Conservation (phyloP, 1,140 invertebrate species). For the Ostrea edulis region DNA sequence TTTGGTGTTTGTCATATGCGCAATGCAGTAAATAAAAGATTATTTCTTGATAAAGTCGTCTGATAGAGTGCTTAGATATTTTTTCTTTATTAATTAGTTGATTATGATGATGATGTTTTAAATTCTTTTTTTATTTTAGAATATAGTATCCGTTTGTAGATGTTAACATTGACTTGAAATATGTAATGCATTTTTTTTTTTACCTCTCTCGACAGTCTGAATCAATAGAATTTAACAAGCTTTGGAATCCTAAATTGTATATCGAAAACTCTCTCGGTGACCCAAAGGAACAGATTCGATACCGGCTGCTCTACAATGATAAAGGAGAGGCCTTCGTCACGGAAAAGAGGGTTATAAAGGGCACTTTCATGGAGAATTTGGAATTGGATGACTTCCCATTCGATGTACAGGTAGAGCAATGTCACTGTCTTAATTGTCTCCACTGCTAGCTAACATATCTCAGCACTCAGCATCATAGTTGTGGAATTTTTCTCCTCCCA, state of each 20-base stretch:
- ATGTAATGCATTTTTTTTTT: neutral
- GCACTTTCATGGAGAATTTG: conserved; percentile 78
- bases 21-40: too few species aligned
- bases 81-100: too few species aligned
- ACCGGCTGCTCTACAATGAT: conserved; percentile 74
- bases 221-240: conserved; percentile 72
- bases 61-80: too few species aligned
- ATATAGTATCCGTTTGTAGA: too few species aligned
- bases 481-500: neutral
- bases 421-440: neutral
- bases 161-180: too few species aligned
- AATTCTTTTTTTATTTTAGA: too few species aligned
- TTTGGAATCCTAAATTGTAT: conserved; percentile 79
- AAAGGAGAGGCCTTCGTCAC: conserved; percentile 76
- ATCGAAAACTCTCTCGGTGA: conserved; percentile 79
- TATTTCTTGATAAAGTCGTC: too few species aligned
- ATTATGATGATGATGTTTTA: too few species aligned
- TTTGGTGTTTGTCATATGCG: too few species aligned
- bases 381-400: conserved; percentile 79
- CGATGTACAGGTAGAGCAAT: conserved; percentile 76
- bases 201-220: conserved; percentile 53
- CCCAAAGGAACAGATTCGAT: conserved; percentile 76
- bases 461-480: neutral
- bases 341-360: conserved; percentile 76
- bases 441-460: neutral